Evolutionary conservation across 2,113 vertebrate genomes (phyloP).

Genomic region (Pycnonotus jocosus): DNA sequence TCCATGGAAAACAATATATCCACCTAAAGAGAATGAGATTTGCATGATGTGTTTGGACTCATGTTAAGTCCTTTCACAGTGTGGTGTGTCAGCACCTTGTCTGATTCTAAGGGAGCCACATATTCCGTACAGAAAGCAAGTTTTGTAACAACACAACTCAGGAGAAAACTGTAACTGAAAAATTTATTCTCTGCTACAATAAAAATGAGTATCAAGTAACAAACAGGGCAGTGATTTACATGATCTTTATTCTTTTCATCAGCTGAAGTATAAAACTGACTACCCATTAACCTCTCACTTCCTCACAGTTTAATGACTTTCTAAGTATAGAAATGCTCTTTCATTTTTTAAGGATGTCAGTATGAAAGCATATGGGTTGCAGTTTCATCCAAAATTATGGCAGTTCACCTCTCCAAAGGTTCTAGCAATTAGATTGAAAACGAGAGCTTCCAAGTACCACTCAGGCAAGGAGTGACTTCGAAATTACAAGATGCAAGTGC

Average conservation of each 20-base stretch:
- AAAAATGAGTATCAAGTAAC: not conserved
- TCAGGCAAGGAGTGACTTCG: not conserved
- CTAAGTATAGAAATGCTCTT: not conserved
- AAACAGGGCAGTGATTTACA: not conserved
- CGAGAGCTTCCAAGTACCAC: not conserved
- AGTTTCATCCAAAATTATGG: not conserved
- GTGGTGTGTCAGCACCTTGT: not conserved
- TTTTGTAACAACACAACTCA: not conserved
- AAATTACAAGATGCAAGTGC: not conserved
- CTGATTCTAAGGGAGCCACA: not conserved
- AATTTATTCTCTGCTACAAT: not conserved
- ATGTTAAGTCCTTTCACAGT: fast-evolving
- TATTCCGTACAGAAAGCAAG: not conserved
- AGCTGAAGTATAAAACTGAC: not conserved
- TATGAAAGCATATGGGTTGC: not conserved
- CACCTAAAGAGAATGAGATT: not conserved
- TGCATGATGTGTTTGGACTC: not conserved
- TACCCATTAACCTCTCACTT: not conserved
- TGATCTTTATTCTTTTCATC: not conserved
- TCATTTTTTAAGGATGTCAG: not conserved
- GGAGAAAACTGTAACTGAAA: not conserved
- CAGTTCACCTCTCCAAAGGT: not conserved
- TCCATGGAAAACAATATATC: not conserved
- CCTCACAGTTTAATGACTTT: not conserved
- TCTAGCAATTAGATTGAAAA: not conserved